Percentiles rank a stretch among this genome's conserved stretches.
Evolutionary conservation across 2,888 invertebrate species (phyloP).

Genomic region (Chouioia cunea): DNA sequence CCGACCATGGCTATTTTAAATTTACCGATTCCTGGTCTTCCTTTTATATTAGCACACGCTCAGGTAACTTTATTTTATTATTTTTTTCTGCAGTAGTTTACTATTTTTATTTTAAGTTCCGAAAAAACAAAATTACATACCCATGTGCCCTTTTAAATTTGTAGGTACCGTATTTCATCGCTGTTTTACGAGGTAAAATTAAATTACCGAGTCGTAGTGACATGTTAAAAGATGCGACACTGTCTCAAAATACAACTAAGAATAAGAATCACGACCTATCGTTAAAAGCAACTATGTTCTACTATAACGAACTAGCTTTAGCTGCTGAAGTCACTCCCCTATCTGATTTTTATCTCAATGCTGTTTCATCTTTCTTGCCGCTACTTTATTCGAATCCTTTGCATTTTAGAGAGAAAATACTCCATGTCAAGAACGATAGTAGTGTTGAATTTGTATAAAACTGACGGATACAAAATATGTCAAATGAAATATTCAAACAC

Average conservation of each 20-base stretch:
- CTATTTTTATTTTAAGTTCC: neutral
- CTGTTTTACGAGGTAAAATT: constrained; percentile 73
- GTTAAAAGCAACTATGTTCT: constrained; percentile 67
- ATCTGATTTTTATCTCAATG: too few relatives aligned
- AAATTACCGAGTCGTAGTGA: constrained; percentile 74
- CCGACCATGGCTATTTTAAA: constrained; percentile 84
- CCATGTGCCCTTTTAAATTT: constrained; percentile 27
- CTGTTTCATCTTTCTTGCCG: too few relatives aligned
- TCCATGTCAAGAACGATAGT: too few relatives aligned
- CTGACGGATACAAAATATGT: too few relatives aligned
- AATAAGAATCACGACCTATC: constrained; percentile 68
- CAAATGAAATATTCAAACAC: too few relatives aligned
- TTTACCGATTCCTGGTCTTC: constrained; percentile 77
- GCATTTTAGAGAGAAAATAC: too few relatives aligned
- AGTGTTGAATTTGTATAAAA: too few relatives aligned
- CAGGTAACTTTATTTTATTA: constrained; percentile 75
- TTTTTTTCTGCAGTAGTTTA: neutral
- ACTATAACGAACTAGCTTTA: constrained; percentile 67
- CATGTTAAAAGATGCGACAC: constrained; percentile 75
- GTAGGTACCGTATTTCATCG: constrained; percentile 76
- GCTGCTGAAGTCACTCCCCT: constrained; percentile 60
- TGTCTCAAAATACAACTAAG: constrained; percentile 52
- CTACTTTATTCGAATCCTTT: too few relatives aligned
- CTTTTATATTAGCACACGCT: constrained; percentile 78
- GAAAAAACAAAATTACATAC: neutral